phyloP scores from a whole-genome alignment of 2,888 invertebrate species.

The Hipparchia semele region DNA sequence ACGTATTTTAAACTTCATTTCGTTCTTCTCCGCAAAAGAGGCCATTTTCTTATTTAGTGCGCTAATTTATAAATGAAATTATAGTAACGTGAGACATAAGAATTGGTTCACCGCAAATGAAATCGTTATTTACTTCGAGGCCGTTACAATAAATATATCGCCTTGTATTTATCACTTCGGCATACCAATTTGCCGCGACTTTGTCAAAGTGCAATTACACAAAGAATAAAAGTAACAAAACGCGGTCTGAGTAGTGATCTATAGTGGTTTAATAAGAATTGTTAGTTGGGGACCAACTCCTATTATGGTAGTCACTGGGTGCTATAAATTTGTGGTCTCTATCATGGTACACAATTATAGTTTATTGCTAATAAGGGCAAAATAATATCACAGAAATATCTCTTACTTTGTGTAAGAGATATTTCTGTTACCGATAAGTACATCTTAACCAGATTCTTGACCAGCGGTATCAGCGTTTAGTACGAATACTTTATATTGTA shows the following conservation, averaged over 20 bases:
- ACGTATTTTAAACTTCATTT: background rate
- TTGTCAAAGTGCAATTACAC: conserved; percentile 34
- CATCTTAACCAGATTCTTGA: no score
- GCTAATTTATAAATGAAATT: background rate
- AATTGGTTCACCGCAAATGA: conserved; percentile 16
- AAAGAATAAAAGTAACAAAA: conserved; percentile 28
- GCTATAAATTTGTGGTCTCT: conserved; percentile 25
- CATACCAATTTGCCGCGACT: conserved; percentile 30
- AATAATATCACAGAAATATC: background rate
- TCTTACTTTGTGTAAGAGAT: background rate
- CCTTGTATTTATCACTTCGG: conserved; percentile 25
- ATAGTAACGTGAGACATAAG: conserved; percentile 15
- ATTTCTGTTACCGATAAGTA: no score
- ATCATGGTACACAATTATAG: background rate
- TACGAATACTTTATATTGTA: no score
- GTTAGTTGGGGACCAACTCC: conserved; percentile 19
- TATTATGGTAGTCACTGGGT: conserved; percentile 27
- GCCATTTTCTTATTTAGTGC: background rate
- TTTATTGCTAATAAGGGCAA: background rate
- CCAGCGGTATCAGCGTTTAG: no score
- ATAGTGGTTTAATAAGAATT: conserved; percentile 28
- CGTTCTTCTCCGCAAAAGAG: background rate
- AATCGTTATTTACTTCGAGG: conserved; percentile 15
- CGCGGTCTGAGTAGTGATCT: conserved; percentile 13
- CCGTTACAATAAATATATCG: conserved; percentile 27